Percentiles rank a stretch among this genome's conserved stretches.
These are phyloP conservation scores for Pygoscelis antarcticus DNA, from an alignment of 2,113 vertebrate genomes.

Conservation along the genomic window DNA sequence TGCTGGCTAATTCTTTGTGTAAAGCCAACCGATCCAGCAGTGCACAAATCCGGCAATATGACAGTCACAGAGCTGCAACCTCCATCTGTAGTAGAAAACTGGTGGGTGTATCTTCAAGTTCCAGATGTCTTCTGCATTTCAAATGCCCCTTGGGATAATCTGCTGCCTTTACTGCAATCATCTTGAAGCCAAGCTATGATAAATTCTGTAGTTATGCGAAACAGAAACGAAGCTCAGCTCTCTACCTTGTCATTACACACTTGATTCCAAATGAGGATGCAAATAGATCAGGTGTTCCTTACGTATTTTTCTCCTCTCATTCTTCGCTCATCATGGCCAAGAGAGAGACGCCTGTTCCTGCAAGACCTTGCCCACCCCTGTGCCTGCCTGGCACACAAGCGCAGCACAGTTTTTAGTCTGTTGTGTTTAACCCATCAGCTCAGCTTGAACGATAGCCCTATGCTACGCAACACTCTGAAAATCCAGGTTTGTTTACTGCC, in stretches of 20 bases:
- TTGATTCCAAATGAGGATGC: background rate
- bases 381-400: no score
- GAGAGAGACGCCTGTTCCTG: background rate
- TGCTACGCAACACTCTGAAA: accelerated
- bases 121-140: background rate
- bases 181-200: background rate
- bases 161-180: background rate
- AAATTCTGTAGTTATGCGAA: background rate
- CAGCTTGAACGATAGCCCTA: accelerated
- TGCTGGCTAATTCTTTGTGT: background rate
- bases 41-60: background rate
- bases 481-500: accelerated
- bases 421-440: accelerated
- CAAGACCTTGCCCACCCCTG: background rate
- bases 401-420: accelerated
- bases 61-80: background rate
- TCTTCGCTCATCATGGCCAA: background rate
- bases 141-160: background rate
- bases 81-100: background rate
- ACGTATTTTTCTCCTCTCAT: accelerated
- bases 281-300: background rate
- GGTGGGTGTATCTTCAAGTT: background rate
- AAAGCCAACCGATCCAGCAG: background rate
- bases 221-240: background rate
- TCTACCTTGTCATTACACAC: background rate